These are phyloP conservation scores for Paraescarpia echinospica DNA, from an alignment of 1,140 invertebrate genomes.

Conservation along the genomic window DNA sequence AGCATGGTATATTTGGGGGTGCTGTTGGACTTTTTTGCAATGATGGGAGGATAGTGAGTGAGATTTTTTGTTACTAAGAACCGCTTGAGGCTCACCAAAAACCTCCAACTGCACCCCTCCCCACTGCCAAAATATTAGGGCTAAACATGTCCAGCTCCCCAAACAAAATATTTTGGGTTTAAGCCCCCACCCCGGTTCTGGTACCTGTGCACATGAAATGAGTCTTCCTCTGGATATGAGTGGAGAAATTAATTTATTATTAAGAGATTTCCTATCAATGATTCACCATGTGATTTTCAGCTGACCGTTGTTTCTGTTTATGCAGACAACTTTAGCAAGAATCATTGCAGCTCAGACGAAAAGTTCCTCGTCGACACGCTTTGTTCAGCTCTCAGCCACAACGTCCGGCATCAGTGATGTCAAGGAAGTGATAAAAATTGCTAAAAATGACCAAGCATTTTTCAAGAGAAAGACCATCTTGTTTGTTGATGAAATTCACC, in stretches of 20 bases:
- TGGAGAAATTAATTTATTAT: not conserved
- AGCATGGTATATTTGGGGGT: no score
- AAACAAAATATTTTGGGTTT: no score
- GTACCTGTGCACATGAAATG: no score
- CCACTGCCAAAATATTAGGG: no score
- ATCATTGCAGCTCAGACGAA: slow-evolving; percentile 72
- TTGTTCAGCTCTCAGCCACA: slow-evolving; percentile 76
- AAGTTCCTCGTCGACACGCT: slow-evolving; percentile 54
- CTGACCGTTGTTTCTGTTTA: slow-evolving; percentile 14
- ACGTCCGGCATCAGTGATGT: slow-evolving; percentile 76
- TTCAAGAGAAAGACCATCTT: slow-evolving; percentile 67
- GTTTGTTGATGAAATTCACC: slow-evolving; percentile 87
- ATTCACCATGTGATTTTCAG: not conserved
- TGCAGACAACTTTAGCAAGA: slow-evolving; percentile 74
- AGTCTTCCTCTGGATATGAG: no score
- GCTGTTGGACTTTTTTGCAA: no score
- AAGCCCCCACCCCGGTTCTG: no score
- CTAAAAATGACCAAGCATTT: slow-evolving; percentile 70
- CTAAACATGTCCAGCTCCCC: no score
- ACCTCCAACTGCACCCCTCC: no score
- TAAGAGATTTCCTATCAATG: not conserved
- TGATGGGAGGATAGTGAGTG: no score
- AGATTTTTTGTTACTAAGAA: no score
- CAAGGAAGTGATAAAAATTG: slow-evolving; percentile 73
- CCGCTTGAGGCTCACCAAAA: no score